Percentiles rank a stretch among this genome's conserved stretches.
These are phyloP conservation scores for Meloidogyne floridensis DNA, from an alignment of 1,140 invertebrate genomes.

Conservation along the genomic window DNA sequence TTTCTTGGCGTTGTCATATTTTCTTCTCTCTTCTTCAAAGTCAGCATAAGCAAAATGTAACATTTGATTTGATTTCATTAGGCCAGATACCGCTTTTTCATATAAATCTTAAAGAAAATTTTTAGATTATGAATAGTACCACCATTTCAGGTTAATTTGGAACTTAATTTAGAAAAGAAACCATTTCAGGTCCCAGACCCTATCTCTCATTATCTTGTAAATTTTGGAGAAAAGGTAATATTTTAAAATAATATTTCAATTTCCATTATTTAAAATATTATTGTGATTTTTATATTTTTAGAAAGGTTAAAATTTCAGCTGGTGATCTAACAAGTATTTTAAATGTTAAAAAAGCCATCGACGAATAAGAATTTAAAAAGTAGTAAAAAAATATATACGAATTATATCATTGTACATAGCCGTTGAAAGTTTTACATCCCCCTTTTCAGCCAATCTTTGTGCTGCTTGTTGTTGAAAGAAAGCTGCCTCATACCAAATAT, in stretches of 20 bases:
- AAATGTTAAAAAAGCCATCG: not conserved
- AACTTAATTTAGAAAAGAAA: not conserved
- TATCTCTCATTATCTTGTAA: no score
- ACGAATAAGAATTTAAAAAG: not conserved
- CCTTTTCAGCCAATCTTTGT: slow-evolving; percentile 88
- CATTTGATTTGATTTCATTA: slow-evolving; percentile 86
- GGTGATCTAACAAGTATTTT: not conserved
- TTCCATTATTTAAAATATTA: no score
- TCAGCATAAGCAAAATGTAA: slow-evolving; percentile 97
- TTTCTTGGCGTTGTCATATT: slow-evolving; percentile 93
- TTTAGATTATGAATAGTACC: no score
- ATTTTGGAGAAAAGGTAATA: no score
- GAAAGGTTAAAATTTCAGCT: not conserved
- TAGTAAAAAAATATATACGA: slow-evolving; percentile 7
- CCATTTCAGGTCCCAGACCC: no score
- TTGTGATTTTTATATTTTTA: slow-evolving; percentile 20
- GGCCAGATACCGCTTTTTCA: slow-evolving; percentile 79
- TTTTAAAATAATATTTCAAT: not conserved
- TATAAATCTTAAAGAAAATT: slow-evolving; percentile 78
- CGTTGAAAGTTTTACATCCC: slow-evolving; percentile 68
- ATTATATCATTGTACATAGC: slow-evolving; percentile 45
- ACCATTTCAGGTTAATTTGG: no score
- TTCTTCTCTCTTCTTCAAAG: slow-evolving; percentile 93
- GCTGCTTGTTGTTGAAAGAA: slow-evolving; percentile 91
- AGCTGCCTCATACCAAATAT: slow-evolving; percentile 97